phyloP scores from a whole-genome alignment of 2,113 vertebrate genomes.

The Calidris pygmaea region DNA sequence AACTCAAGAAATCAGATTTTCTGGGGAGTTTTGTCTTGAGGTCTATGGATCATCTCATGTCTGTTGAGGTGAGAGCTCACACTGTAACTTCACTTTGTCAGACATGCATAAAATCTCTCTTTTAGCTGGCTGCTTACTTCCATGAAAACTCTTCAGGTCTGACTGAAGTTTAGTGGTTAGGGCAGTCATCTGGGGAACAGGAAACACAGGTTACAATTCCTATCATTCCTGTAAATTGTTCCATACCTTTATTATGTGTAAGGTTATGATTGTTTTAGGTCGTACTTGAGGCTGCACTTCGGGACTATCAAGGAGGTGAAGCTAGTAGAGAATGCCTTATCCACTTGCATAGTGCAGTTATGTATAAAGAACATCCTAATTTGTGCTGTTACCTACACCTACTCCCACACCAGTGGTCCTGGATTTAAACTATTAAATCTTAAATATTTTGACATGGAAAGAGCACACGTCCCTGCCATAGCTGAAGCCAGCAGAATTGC shows the following conservation, averaged over 20 bases:
- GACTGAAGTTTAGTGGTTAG: neutral
- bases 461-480: neutral
- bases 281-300: neutral
- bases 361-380: neutral
- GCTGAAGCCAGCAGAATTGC: neutral
- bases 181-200: neutral
- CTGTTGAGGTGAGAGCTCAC: neutral
- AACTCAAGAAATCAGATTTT: neutral
- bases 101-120: neutral
- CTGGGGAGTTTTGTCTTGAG: neutral
- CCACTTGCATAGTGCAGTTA: neutral
- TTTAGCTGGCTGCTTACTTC: neutral
- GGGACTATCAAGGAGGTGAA: neutral
- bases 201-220: neutral
- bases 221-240: neutral
- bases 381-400: neutral
- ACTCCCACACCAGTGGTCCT: neutral
- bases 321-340: neutral
- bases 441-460: neutral
- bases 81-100: neutral
- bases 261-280: neutral
- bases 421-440: neutral
- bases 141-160: neutral
- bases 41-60: neutral
- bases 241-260: neutral